Evolutionary conservation across 2,797 vertebrate genomes (phyloP).

Genomic region (Tauraco hartlaubi): DNA sequence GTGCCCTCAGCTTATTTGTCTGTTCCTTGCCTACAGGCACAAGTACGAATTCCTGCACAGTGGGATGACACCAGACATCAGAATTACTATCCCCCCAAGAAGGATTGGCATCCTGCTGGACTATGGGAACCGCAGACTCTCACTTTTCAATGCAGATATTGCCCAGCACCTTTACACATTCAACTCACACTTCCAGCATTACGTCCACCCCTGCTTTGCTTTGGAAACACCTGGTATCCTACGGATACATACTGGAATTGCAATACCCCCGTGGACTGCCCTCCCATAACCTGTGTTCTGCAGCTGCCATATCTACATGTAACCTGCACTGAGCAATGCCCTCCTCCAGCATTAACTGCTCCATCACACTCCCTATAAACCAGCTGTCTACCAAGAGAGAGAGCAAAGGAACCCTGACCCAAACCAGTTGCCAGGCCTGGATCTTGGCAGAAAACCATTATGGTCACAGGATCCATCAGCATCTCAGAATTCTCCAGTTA

Average conservation of each 20-base stretch:
- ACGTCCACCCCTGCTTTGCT: slow-evolving; percentile 92
- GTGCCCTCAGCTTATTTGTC: neutral
- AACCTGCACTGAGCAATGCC: neutral
- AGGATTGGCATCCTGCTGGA: slow-evolving; percentile 90
- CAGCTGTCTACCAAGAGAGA: neutral
- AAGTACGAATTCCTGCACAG: slow-evolving; percentile 93
- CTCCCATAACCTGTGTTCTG: neutral
- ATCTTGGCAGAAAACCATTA: neutral
- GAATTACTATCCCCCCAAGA: slow-evolving; percentile 87
- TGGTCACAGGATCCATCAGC: neutral
- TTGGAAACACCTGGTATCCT: slow-evolving; percentile 89
- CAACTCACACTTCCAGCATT: slow-evolving; percentile 80
- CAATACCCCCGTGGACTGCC: slow-evolving; percentile 73
- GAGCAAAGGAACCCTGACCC: neutral
- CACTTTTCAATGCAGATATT: slow-evolving; percentile 90
- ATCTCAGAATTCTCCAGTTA: neutral
- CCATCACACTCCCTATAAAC: neutral
- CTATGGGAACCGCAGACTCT: slow-evolving; percentile 85
- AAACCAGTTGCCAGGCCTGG: neutral
- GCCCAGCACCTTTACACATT: slow-evolving; percentile 92
- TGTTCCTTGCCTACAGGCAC: slow-evolving; percentile 81
- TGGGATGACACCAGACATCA: slow-evolving; percentile 88
- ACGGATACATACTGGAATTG: slow-evolving; percentile 83
- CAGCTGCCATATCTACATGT: neutral
- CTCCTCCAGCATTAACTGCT: neutral